Conservation (phyloP, 2,888 invertebrate genomes). For the Eucera pruinosa region DNA sequence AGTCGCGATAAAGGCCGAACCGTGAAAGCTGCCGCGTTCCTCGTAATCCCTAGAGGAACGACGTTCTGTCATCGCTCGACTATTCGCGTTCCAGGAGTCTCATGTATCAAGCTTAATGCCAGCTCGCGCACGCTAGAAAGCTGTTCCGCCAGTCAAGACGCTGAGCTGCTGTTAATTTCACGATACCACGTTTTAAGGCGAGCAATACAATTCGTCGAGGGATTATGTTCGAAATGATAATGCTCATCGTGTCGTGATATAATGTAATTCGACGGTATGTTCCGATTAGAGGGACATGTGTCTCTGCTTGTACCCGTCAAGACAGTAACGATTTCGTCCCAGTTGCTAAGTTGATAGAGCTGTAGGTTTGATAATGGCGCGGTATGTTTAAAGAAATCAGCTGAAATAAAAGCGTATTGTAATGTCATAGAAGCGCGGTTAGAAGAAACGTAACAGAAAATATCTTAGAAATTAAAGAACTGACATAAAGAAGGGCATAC, state of each 20-base stretch:
- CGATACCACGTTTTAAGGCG: slow-evolving; percentile 34
- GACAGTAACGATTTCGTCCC: slow-evolving; percentile 6
- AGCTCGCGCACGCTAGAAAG: slow-evolving; percentile 3
- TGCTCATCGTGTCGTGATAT: slow-evolving; percentile 1
- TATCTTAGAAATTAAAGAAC: too few species aligned
- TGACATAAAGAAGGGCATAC: too few species aligned
- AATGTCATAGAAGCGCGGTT: too few species aligned
- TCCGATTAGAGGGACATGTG: neutral
- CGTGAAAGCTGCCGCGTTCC: slow-evolving; percentile 3
- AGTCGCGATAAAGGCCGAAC: slow-evolving; percentile 24
- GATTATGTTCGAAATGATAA: slow-evolving; percentile 31
- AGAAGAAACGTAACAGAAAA: too few species aligned
- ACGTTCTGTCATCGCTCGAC: slow-evolving; percentile 56
- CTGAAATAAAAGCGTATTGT: neutral
- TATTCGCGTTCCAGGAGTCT: slow-evolving; percentile 17
- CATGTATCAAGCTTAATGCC: slow-evolving; percentile 51
- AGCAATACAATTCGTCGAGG: slow-evolving; percentile 32
- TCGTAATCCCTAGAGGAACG: slow-evolving; percentile 33
- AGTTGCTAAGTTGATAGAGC: neutral
- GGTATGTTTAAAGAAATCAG: neutral
- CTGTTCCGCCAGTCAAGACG: slow-evolving; percentile 37
- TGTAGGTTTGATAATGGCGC: neutral
- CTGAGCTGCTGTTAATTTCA: slow-evolving; percentile 41
- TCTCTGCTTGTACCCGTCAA: neutral
- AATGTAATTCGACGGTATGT: slow-evolving; percentile 8